These are phyloP conservation scores for Vipera ursinii DNA, from an alignment of 2,797 vertebrate species.

Conservation along the genomic window DNA sequence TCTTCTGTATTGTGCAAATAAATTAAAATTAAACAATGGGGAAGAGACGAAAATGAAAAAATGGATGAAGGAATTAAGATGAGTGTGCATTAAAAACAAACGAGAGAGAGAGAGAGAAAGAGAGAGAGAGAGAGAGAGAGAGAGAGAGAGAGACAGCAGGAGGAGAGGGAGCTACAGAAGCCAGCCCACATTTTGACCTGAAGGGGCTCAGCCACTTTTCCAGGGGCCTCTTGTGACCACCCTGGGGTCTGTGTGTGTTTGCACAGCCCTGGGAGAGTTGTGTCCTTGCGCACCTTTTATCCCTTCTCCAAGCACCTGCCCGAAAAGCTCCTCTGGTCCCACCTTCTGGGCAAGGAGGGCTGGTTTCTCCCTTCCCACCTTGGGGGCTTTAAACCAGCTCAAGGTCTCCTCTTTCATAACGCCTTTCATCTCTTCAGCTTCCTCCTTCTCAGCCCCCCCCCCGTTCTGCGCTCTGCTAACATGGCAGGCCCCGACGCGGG, in stretches of 20 bases:
- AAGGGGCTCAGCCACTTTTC: slow-evolving; percentile 21
- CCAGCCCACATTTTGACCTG: slow-evolving; percentile 48
- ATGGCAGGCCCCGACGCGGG: background rate
- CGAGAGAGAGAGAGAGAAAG: slow-evolving; percentile 13
- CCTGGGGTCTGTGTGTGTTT: background rate
- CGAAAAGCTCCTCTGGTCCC: background rate
- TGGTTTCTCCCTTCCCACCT: background rate
- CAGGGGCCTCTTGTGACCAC: background rate
- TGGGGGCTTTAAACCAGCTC: background rate
- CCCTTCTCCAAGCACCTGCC: background rate
- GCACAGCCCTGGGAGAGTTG: background rate
- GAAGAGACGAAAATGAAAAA: background rate
- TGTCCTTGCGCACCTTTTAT: background rate
- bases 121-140: background rate
- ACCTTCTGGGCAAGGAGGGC: background rate
- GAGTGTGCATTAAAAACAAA: slow-evolving; percentile 55
- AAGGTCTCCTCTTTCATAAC: background rate
- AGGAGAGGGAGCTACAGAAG: background rate
- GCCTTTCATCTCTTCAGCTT: background rate
- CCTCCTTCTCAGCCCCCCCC: background rate
- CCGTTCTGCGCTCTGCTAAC: background rate
- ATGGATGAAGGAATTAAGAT: slow-evolving; percentile 64
- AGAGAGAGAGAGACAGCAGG: background rate
- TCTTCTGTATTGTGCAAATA: slow-evolving; percentile 83
- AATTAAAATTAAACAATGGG: slow-evolving; percentile 71